Base-by-base conservation (phyloP, 2,797 vertebrate genomes). In the Babyrousa celebensis region DNA sequence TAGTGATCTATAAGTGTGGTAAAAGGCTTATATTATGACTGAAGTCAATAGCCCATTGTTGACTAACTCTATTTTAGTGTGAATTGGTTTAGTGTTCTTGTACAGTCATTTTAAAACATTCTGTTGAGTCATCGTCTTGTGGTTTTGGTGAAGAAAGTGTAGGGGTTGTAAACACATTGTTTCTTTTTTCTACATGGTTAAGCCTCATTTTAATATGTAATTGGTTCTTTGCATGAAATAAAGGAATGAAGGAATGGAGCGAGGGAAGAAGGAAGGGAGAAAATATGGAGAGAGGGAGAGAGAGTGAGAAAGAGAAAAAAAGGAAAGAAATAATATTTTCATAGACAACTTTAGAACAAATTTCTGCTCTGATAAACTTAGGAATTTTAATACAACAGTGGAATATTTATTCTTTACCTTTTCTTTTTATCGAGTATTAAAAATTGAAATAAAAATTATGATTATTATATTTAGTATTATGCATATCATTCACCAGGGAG, bases 381-480 rank as follows among this genome's bases (percentile, higher is more conserved):
- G 17, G 20, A 58, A 83, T 89, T 43, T 93, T 89, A 93, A 75
- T 89, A 1, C 23, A 67, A 6, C 65, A 63, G 18, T 52, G 9
- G 52, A 71, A 72, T 78, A 83, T 40, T 86, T 18, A 86, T 85
- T 85, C 36, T 91, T 70, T 2, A 10, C 12, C 6, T 14, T 77
- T 16, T 92, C 60, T 36, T 95, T 52, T 88, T 85, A 8, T 52
- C 29, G 58, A 85, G 74, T 3, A 29, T 75, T 95, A 87, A 67
- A 92, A 92, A 85, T 25, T 36, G 56, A 87, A 86, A 86, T 70
- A 67, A 52, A 96, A 91, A 71, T 78, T 52, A 54, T 3, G 79
- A 29, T 91, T 67, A 68, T 71, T 63, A 14, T 63, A 5, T 71
- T 80, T 77, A n/a, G 2, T 80, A n/a, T 67, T 85, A 3, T 89